Evolutionary conservation across 2,888 invertebrate species (phyloP), one percentile per base, ranked within the genome.

Genomic region (Brachyptera putata): DNA sequence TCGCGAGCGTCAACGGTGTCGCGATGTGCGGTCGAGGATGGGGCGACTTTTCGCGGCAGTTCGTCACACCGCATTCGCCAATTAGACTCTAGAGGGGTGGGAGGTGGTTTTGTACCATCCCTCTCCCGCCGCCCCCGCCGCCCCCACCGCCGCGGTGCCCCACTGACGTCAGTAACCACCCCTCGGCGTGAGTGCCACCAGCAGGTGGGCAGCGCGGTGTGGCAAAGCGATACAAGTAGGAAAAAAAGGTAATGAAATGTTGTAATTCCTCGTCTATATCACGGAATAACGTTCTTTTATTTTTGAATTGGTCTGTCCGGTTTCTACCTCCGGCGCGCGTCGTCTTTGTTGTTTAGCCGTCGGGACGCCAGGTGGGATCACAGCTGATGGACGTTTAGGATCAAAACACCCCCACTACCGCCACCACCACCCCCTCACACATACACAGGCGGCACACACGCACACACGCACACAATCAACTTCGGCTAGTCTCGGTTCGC

Each of bases 31-130:
- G 60, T 57, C 53, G 62, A 39, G 43, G 43, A 57, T 25, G 62
- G 55, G 59, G 34, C 53, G 58, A 58, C 62, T 62, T 61, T 61
- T 61, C 62, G 60, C 62, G 59, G 57, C 56, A 53, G 57, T 59
- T 61, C 61, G 57, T 62, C 64, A 63, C 62, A 62, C 67, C 65
- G 59, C 65, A 62, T 62, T 63, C 65, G 65, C 67, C 66, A 67
- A 66, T 68, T 66, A 67, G 64, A 63, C 65, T 63, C 58, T 26
- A 34, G 50, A 48, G 59, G 48, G 60, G 53, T 26, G 56, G 61
- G 63, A 58, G 50, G 24, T 14, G 41, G 53, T 39, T 41, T 22
- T 34, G 34, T 53, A 36, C 21, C 36, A 34, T 36, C 34, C 53
- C 61, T 30, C 58, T 34, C 58, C 57, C 60, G 22, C 59, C 53